Evolutionary conservation across 1,140 invertebrate species (phyloP).

Genomic region (Drosophila melanica): DNA sequence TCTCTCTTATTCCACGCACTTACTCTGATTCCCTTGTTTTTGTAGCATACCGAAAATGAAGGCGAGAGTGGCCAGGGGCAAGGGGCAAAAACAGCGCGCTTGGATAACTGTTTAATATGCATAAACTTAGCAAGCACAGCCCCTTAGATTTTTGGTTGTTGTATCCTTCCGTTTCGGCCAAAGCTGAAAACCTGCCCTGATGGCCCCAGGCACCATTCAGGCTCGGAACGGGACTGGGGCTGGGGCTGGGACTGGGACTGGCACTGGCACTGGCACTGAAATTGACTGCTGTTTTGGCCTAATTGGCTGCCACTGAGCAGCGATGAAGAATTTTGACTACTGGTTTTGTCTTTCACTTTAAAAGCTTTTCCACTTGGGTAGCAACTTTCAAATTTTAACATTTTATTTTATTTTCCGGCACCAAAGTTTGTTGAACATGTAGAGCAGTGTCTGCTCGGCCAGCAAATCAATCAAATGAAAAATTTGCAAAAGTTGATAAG

Average conservation of each 20-base stretch:
- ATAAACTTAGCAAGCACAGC: slow-evolving; percentile 53
- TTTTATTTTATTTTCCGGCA: slow-evolving; percentile 20
- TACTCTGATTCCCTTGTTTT: slow-evolving; percentile 32
- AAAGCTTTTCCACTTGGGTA: slow-evolving; percentile 14
- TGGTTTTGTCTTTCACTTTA: slow-evolving; percentile 19
- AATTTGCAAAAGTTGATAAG: neutral
- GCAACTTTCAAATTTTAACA: slow-evolving; percentile 22
- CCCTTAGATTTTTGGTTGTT: slow-evolving; percentile 32
- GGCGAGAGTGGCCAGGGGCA: neutral
- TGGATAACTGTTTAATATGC: slow-evolving; percentile 75
- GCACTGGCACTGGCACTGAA: slow-evolving; percentile 19
- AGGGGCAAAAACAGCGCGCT: slow-evolving; percentile 28
- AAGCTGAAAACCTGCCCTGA: slow-evolving; percentile 24
- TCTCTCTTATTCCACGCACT: slow-evolving; percentile 1
- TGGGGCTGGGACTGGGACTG: slow-evolving; percentile 16
- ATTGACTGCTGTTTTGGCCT: slow-evolving; percentile 39
- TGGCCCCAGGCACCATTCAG: slow-evolving; percentile 29
- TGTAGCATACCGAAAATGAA: neutral
- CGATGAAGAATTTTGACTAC: slow-evolving; percentile 30
- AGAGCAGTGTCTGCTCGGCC: neutral
- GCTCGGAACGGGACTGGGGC: neutral
- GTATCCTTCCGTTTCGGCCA: slow-evolving; percentile 42
- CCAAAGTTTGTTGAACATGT: no score
- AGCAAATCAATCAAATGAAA: neutral
- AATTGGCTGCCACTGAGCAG: slow-evolving; percentile 52